phyloP scores from a whole-genome alignment of 2,113 vertebrate species.

The Cephalopterus ornatus region DNA sequence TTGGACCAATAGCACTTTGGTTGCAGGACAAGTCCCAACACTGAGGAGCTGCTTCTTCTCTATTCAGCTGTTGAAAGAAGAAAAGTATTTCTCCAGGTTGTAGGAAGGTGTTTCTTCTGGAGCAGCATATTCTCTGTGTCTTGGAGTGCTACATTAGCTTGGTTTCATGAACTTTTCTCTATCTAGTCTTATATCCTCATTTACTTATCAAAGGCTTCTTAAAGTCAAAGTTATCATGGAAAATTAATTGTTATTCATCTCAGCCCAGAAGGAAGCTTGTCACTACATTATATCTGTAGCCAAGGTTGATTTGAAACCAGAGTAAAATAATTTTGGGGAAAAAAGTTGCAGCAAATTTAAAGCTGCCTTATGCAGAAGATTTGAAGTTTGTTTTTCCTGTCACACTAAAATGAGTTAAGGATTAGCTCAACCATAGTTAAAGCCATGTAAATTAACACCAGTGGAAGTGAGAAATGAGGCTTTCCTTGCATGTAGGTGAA shows the following conservation, averaged over 20 bases:
- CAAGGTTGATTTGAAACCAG: background rate
- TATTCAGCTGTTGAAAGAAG: conserved; percentile 30
- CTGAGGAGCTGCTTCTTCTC: conserved; percentile 33
- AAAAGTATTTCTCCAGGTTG: background rate
- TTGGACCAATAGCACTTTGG: conserved; percentile 77
- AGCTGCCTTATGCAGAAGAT: background rate
- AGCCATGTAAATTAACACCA: background rate
- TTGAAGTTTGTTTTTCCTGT: conserved; percentile 32
- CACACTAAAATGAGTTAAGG: conserved; percentile 4
- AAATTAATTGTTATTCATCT: background rate
- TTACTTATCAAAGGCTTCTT: background rate
- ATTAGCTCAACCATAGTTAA: conserved; percentile 12
- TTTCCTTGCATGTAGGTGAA: background rate
- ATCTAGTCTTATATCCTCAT: background rate
- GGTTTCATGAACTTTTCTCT: background rate
- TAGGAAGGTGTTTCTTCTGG: background rate
- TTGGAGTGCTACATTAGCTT: background rate
- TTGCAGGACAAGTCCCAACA: conserved; percentile 39
- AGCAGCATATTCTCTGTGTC: background rate
- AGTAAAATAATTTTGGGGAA: background rate
- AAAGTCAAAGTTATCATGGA: background rate
- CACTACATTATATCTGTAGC: background rate
- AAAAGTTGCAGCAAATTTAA: background rate
- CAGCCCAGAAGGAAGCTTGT: background rate
- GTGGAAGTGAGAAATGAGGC: conserved; percentile 6